Evolutionary conservation across 2,888 invertebrate genomes (phyloP), one percentile per base, ranked within the genome.

Genomic region (Linnaemya vulpina): DNA sequence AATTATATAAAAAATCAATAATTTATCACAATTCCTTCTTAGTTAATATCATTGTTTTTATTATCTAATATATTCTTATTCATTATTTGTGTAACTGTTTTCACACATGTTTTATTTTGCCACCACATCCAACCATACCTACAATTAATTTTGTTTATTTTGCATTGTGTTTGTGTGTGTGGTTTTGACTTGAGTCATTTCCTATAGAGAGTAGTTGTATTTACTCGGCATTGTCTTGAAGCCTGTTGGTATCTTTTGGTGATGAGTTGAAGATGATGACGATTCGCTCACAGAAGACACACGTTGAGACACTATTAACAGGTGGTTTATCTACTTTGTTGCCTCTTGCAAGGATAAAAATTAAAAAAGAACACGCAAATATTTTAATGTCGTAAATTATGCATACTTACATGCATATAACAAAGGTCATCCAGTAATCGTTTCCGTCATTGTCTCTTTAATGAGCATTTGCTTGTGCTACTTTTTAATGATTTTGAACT

Each of bases 1-100:
- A 81, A 71, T 80, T 80, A 80, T 60, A 74, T 76, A 82, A 68
- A 81, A 84, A 85, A 85, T 85, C 85, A 82, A 85, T 85, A 85
- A 43, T 82, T 82, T 75, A 78, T 78, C 63, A 71, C 78, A 78
- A 78, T 75, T 70, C 70, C 74, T 46, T 65, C 43, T 65, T 67
- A 67, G 30, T 63, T 55, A 49, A 71, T 71, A 30, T 55, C 62
- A 17, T 65, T 74, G 13, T 75, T 71, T 30, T 70, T 62, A 4
- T 75, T 76, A 17, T 65, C 17, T 71, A 78, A 55, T 49, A 35
- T 22, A 58, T 65, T 49, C 51, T 55, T 83, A 30, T 63, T 79
- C 13, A 62, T 40, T 40, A 51, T 75, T 84, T 43, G 60, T 49
- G 58, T 65, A 22, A 51, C 58, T 51, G 25, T 60, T 71, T 35